Evolutionary conservation across 2,113 vertebrate species (phyloP).

Genomic region (Leucopternis melanops): DNA sequence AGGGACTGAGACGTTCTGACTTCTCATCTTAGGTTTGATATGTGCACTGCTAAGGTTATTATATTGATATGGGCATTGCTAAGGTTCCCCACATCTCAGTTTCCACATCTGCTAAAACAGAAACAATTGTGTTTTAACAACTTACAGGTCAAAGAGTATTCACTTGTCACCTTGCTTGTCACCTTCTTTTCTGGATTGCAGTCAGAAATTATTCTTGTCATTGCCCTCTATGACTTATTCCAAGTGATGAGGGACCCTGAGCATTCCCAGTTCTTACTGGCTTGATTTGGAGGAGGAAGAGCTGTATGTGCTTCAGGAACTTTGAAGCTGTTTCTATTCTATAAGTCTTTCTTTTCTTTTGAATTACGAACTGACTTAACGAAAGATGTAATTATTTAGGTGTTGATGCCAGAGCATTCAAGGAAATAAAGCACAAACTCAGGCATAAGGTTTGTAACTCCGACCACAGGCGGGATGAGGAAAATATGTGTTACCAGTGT

Average conservation of each 20-base stretch:
- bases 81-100: not conserved
- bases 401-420: not conserved
- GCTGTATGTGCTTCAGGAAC: not conserved
- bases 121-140: not conserved
- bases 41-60: no score
- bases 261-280: not conserved
- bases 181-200: not conserved
- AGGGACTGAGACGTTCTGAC: not conserved
- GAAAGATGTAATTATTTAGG: not conserved
- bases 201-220: not conserved
- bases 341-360: not conserved
- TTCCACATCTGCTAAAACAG: not conserved
- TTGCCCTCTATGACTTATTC: not conserved
- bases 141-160: not conserved
- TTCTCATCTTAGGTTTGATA: not conserved
- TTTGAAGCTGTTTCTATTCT: not conserved
- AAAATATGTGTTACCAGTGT: not conserved
- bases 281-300: not conserved
- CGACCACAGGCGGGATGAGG: not conserved
- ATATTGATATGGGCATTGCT: not conserved
- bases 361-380: not conserved
- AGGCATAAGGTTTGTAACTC: not conserved
- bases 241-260: not conserved
- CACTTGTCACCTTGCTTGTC: not conserved
- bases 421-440: not conserved